Evolutionary conservation across 1,140 invertebrate genomes (phyloP), one percentile per base, ranked within the genome.

Genomic region (Diprion similis): DNA sequence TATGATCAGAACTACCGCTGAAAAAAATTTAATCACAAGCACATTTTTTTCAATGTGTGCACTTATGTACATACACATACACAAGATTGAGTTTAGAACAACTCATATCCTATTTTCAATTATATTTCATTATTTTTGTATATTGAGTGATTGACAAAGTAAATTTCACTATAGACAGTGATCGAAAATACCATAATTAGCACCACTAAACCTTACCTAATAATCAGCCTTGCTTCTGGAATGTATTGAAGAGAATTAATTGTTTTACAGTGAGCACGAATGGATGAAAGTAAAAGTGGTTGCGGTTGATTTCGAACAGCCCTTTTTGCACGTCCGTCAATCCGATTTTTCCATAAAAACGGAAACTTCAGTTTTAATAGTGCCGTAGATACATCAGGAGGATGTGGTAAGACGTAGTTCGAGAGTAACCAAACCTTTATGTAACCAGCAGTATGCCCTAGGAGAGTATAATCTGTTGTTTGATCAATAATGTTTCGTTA

Each of bases 381-480:
- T 7, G 91, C 90, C 87, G 93, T 90, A 78, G 84, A 89, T 51
- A 92, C 83, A 71, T 78, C 71, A 8, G 73, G 66, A 46, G 76
- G 64, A 77, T 79, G 74, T 37, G 77, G 71, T 13, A 83, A 51
- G 65, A 84, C 83, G 77, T 90, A 94, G 81, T 94, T 92, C 47
- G 83, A 88, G 81, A 94, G 86, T 46, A 93, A 84, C 93, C 93
- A 95, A 8, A 92, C 89, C 85, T 94, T 94, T 18, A 95, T 89
- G 77, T 94, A 94, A 10, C 93, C 93, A 59, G 89, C 83, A 0
- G 90, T 89, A 47, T 92, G 91, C 13, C 89, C 90, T 89, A 69
- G 51, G 73, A 78, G 73, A 37, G 6, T 37, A 37, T 37, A 3
- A 37, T 37, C 24, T 13, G 51, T 10, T 10, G 48, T 59, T 59